Percentiles rank a stretch among this genome's conserved stretches.
Conservation (phyloP, 2,113 vertebrate species). For the Xyliphius kryptos region DNA sequence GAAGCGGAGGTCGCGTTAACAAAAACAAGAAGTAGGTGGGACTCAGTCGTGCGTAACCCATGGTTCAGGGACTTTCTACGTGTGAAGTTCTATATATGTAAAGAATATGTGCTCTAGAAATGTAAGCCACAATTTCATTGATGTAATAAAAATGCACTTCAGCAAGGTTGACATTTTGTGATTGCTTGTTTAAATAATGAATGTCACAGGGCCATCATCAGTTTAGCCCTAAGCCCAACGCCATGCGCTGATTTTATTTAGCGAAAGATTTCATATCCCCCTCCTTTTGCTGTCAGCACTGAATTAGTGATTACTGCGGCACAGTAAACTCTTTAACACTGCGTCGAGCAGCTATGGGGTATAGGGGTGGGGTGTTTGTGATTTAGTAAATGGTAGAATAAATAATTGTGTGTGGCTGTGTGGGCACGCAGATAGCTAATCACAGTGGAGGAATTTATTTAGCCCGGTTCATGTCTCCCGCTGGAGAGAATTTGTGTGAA, state of each 20-base stretch:
- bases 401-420: constrained; percentile 2
- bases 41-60: too few species aligned
- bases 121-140: too few species aligned
- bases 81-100: too few species aligned
- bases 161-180: too few species aligned
- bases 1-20: too few species aligned
- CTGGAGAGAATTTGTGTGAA: constrained; percentile 4
- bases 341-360: background rate
- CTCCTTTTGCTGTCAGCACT: constrained; percentile 9
- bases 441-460: constrained; percentile 19
- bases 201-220: too few species aligned
- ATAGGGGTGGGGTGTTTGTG: background rate
- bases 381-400: background rate
- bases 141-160: too few species aligned
- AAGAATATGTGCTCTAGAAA: too few species aligned
- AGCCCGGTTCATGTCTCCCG: constrained; percentile 8
- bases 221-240: background rate
- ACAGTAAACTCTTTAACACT: constrained; percentile 5
- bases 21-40: too few species aligned
- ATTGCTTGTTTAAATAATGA: too few species aligned
- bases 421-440: constrained; percentile 12
- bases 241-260: constrained; percentile 6
- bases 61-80: too few species aligned
- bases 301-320: constrained; percentile 15
- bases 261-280: constrained; percentile 7